These are phyloP conservation scores for Etia nguti DNA, from an alignment of 2,113 vertebrate genomes.

Conservation along the genomic window DNA sequence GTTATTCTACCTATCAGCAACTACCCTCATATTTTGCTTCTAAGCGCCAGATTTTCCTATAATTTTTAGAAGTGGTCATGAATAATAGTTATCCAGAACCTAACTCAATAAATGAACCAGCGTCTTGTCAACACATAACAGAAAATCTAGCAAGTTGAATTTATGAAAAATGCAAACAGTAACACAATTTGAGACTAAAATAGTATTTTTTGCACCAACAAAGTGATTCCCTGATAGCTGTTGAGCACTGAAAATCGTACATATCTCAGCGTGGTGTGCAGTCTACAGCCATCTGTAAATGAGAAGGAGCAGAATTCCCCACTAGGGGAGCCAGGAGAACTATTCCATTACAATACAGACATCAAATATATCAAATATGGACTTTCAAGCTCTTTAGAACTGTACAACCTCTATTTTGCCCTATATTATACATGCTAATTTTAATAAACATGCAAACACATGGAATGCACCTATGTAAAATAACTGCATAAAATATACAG, in stretches of 20 bases:
- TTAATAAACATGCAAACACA: neutral
- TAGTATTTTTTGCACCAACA: neutral
- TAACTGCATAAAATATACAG: neutral
- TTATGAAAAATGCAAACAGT: neutral
- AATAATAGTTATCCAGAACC: neutral
- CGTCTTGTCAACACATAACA: neutral
- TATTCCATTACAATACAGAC: neutral
- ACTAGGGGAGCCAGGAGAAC: neutral
- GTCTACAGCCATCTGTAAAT: neutral
- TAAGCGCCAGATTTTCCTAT: neutral
- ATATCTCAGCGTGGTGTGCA: too few species aligned
- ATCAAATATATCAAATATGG: neutral
- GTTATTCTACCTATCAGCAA: neutral
- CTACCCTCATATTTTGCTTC: neutral
- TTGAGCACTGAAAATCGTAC: neutral
- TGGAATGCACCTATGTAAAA: neutral
- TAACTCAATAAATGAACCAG: neutral
- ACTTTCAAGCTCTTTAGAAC: neutral
- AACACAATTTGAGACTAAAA: neutral
- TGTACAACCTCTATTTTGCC: neutral
- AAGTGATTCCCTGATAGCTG: neutral
- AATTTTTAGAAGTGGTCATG: neutral
- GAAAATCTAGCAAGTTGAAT: neutral
- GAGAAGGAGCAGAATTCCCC: neutral
- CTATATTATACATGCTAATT: neutral